Base-by-base conservation (phyloP, 2,797 vertebrate genomes). In the Saguinus oedipus region DNA sequence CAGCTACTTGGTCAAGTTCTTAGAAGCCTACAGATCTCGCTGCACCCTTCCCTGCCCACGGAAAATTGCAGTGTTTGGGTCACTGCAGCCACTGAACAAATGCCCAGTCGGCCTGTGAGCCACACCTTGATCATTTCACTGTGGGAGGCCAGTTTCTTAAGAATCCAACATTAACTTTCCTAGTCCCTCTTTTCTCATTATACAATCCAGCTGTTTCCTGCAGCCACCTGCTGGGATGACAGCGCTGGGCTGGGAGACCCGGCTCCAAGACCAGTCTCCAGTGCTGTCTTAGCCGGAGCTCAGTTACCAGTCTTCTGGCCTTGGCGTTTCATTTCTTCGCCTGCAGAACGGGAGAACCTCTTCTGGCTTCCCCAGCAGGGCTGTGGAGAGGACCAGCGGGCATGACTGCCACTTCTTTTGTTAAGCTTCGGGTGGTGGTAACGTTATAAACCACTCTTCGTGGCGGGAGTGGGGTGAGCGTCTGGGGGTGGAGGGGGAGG, bases 141-240 rank as follows among this genome's bases (percentile, higher is more conserved):
- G 88, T 98, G 96, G 97, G 97, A 98, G 97, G 94, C 93, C 97
- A 96, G 84, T 89, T 92, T 93, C 78, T 92, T 50, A 61, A 96
- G 75, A 96, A 81, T 88, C 90, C 88, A 92, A 26, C 64, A 42
- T 1, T 53, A 74, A 86, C n/a, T 90, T 93, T 95, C 94, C 68
- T 57, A 78, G 86, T 88, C 84, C 59, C 17, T 85, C 39, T 89
- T 75, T 93, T 80, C 84, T 90, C 76, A 48, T 94, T 90, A 92
- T 70, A 83, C 7, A 72, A 86, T 44, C 88, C 97, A 97, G 97
- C 97, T 97, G 97, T 95, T 97, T 97, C 92, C 94, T 86, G 55
- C 81, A 83, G 94, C 87, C 0, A 20, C 33, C 85, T 88, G 78
- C 96, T 39, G 88, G 82, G 57, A 53, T 33, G 78, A 50, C n/a